Base-by-base conservation (phyloP, 2,888 invertebrate species). In the Apodemia mormo region DNA sequence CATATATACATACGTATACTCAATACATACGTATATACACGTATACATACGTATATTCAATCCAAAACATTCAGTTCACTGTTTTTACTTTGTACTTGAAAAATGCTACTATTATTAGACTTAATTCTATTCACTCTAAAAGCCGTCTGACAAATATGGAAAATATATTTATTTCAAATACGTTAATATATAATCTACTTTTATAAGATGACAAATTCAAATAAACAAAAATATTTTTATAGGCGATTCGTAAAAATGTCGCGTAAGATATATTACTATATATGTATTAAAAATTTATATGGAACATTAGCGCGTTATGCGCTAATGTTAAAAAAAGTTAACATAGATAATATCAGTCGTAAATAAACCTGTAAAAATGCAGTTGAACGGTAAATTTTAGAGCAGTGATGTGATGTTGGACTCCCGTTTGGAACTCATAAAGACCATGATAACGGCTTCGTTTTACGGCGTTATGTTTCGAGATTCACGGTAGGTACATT, bases 351-450 rank as follows among this genome's bases (percentile, higher is more conserved):
- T 30, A 68, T 43, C 49, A 49, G 43, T 61, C 61, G 58, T 68
- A 68, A 68, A 30, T 29, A 61, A 8, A 49, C n/a, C 64, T 61
- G 64, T 68, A 68, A 68, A 68, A 68, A 61, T 68, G 61, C 68
- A 30, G 64, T 30, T 30, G 30, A 61, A 68, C 68, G 45, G 68
- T 64, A 68, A 68, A 68, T 64, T 61, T 49, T 64, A 33, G 33
- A 45, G 58, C 58, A 61, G 58, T 61, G 58, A 33, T 68, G 45
- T 64, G 58, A 61, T 64, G 68, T 61, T 43, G 67, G 58, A 30
- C 58, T 30, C 58, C 29, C 58, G 58, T 29, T 61, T 61, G 68
- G 45, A 61, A 68, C 14, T 33, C 68, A 61, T 68, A 68, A 68
- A 68, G 56, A 33, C 33, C 56, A n/a, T 61, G 43, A 68, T 68